Evolutionary conservation across 2,113 vertebrate species (phyloP), one percentile per base, ranked within the genome.

Genomic region (Kryptolebias marmoratus): DNA sequence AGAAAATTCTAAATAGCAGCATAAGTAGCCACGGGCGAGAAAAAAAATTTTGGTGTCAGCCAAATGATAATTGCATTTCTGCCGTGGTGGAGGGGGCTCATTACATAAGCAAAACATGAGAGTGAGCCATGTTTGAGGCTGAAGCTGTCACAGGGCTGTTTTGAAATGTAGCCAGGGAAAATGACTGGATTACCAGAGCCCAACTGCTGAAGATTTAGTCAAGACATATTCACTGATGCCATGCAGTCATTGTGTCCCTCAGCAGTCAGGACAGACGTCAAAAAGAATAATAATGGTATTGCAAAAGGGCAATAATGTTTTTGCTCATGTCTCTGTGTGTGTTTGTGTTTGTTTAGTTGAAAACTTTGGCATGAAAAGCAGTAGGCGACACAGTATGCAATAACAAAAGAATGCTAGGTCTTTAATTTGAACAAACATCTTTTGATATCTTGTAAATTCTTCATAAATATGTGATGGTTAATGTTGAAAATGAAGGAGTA

Each of bases 21-120:
- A 47, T 61, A 75, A 85, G 84, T 84, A 79, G 79, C 89, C 82
- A 80, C 52, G 49, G 88, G 89, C 75, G n/a, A 79, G 76, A 88
- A 80, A 86, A 86, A 13, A 54, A 71, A 85, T 90, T 88, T 86
- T 76, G 62, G 80, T 88, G 85, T 87, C 73, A 81, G 77, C 79
- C 77, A 84, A 84, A 83, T 86, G 84, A 83, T 88, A 87, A 90
- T 88, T 89, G 82, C 63, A 58, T 90, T 85, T 83, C 65, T 61
- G 71, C 59, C 50, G 76, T 36, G 63, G 68, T 10, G 77, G 75
- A 0, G 31, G 71, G 78, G 44, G 77, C 68, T 82, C 73, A 86
- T 90, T 87, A 83, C 81, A 80, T 88, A 89, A 92, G 79, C 77
- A 77, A 84, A 88, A 79, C 81, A 87, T 52, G 64, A 83, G 82